phyloP scores from a whole-genome alignment of 30 jellyfish, hydroid and myxozoan genomes.

The Pelagia noctiluca region DNA sequence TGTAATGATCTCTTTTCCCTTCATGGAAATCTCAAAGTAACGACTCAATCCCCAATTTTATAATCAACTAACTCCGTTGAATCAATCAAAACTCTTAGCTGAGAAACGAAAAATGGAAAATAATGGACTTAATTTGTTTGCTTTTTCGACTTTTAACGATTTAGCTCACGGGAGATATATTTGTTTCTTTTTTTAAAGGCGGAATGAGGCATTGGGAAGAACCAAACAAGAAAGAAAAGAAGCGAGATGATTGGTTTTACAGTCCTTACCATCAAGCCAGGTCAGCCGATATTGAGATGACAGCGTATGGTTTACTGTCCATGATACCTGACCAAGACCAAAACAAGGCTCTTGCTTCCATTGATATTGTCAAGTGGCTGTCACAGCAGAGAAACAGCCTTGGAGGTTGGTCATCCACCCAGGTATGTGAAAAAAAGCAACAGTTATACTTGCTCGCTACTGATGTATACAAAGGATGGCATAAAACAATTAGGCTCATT shows the following conservation, averaged over 20 bases:
- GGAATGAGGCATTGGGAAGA: conserved; percentile 82
- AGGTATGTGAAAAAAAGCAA: conserved; percentile 49
- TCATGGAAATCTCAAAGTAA: too few species aligned
- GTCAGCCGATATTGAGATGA: conserved; percentile 86
- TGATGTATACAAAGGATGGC: too few species aligned
- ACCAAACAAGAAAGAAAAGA: conserved; percentile 20
- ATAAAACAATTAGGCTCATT: too few species aligned
- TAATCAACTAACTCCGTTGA: too few species aligned
- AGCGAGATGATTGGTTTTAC: conserved; percentile 37
- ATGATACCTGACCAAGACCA: conserved; percentile 4
- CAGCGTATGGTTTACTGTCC: conserved; percentile 90
- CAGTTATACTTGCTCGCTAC: too few species aligned
- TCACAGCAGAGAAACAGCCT: conserved; percentile 85
- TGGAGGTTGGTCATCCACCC: conserved; percentile 98
- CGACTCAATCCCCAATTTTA: too few species aligned
- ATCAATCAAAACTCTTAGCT: too few species aligned
- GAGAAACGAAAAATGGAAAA: too few species aligned
- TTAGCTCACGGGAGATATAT: too few species aligned
- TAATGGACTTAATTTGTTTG: not conserved
- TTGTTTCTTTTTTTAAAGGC: too few species aligned
- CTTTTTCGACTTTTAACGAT: not conserved
- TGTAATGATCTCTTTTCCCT: too few species aligned
- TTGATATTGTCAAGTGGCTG: conserved; percentile 88
- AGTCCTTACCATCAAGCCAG: conserved; percentile 52
- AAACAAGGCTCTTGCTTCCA: not conserved